A percentile compares a stretch with the other conserved stretches of the same genome.
phyloP scores from a whole-genome alignment of 2,797 vertebrate species.

The Cheirogaleus major region DNA sequence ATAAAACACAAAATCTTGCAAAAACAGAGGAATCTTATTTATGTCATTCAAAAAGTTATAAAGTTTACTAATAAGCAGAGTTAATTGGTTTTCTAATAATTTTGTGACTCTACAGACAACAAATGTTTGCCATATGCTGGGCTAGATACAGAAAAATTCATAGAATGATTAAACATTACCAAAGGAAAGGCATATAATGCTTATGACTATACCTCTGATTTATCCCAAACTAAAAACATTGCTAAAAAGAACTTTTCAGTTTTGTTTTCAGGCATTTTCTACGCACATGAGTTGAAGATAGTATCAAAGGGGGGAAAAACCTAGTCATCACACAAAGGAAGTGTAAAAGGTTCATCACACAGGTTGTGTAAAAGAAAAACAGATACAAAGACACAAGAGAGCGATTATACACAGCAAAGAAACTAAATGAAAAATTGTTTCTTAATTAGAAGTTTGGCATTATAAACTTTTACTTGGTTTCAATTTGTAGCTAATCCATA shows the following conservation, averaged over 20 bases:
- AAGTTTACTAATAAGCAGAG: slow-evolving; percentile 71
- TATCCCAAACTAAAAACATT: slow-evolving; percentile 53
- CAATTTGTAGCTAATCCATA: slow-evolving; percentile 22
- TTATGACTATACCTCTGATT: slow-evolving; percentile 27
- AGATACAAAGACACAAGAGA: slow-evolving; percentile 48
- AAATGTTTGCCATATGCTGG: slow-evolving; percentile 42
- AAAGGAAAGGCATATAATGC: slow-evolving; percentile 59
- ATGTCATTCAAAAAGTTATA: slow-evolving; percentile 41
- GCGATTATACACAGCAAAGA: slow-evolving; percentile 51
- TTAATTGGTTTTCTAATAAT: slow-evolving; percentile 73
- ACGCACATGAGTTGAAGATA: slow-evolving; percentile 37
- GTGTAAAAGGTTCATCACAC: not conserved
- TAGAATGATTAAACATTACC: slow-evolving; percentile 51
- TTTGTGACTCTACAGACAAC: slow-evolving; percentile 68
- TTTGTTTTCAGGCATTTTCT: slow-evolving; percentile 60
- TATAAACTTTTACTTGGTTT: slow-evolving; percentile 31
- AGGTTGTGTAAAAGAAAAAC: slow-evolving; percentile 33
- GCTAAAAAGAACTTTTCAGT: slow-evolving; percentile 62
- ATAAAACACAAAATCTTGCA: slow-evolving; percentile 39
- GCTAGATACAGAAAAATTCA: slow-evolving; percentile 65
- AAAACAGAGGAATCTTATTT: not conserved
- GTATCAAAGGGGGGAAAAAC: slow-evolving; percentile 35
- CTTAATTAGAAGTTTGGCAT: slow-evolving; percentile 47
- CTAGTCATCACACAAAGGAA: slow-evolving; percentile 57
- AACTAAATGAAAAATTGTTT: slow-evolving; percentile 10